A percentile compares a stretch with the other conserved stretches of the same genome.
Evolutionary conservation across 1,140 invertebrate genomes (phyloP).

Genomic region (Formica exsecta): DNA sequence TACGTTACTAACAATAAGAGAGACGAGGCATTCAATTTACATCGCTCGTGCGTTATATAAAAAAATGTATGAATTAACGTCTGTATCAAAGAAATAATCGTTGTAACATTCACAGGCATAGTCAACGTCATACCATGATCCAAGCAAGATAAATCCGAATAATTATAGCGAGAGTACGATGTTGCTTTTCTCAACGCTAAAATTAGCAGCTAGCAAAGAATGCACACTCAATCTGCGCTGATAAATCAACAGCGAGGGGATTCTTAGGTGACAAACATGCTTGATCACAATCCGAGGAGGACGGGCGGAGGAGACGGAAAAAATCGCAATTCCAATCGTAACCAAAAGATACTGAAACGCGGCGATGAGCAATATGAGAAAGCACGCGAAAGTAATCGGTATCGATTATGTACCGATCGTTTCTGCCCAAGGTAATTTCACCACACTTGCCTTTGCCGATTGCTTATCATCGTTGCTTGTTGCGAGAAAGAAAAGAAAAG

Average conservation of each 20-base stretch:
- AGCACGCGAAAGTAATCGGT: slow-evolving; percentile 3
- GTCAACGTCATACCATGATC: slow-evolving; percentile 73
- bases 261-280: slow-evolving; percentile 65
- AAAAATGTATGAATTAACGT: slow-evolving; percentile 15
- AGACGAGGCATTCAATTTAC: slow-evolving; percentile 30
- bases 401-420: slow-evolving; percentile 15
- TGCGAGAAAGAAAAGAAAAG: slow-evolving; percentile 51
- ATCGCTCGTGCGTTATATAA: slow-evolving; percentile 56
- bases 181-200: slow-evolving; percentile 4
- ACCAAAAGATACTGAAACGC: slow-evolving; percentile 17
- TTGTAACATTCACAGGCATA: slow-evolving; percentile 79
- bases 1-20: slow-evolving; percentile 16
- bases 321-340: slow-evolving; percentile 5
- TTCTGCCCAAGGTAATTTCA: slow-evolving; percentile 70
- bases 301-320: neutral
- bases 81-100: slow-evolving; percentile 15
- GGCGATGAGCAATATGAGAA: slow-evolving; percentile 26
- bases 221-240: slow-evolving; percentile 52
- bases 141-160: slow-evolving; percentile 75
- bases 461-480: slow-evolving; percentile 83
- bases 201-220: slow-evolving; percentile 43
- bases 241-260: neutral
- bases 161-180: slow-evolving; percentile 35
- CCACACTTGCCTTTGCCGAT: slow-evolving; percentile 86
- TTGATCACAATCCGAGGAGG: slow-evolving; percentile 27